Conservation (phyloP, 2,113 vertebrate species). For the Scalopus aquaticus region DNA sequence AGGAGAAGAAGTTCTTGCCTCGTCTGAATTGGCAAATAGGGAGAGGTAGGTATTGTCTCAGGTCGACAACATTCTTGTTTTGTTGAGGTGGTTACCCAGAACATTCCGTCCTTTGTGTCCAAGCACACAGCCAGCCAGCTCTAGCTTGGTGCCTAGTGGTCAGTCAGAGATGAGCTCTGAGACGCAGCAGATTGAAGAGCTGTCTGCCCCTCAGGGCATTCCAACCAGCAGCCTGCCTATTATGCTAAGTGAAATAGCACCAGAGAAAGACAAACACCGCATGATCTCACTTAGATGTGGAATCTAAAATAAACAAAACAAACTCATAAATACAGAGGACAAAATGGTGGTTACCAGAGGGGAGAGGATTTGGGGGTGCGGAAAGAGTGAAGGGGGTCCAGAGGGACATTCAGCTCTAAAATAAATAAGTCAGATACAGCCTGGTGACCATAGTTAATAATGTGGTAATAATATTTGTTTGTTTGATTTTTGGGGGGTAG, state of each 20-base stretch:
- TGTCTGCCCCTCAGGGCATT: not conserved
- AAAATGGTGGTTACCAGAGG: not conserved
- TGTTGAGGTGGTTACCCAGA: conserved; percentile 25
- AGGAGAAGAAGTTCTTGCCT: not conserved
- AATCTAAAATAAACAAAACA: not conserved
- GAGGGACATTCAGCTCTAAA: not conserved
- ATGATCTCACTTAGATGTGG: not conserved
- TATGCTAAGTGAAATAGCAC: not conserved
- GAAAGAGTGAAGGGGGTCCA: not conserved
- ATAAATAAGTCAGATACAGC: not conserved
- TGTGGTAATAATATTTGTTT: not conserved
- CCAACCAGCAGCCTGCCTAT: too few relatives aligned
- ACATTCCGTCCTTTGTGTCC: not conserved
- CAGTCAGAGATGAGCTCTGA: not conserved
- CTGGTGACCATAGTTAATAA: not conserved
- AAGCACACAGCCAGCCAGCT: not conserved
- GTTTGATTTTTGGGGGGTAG: not conserved
- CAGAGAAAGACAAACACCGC: not conserved
- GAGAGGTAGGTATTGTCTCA: not conserved
- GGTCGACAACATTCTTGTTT: conserved; percentile 44
- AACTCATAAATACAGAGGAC: not conserved
- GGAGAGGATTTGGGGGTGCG: not conserved
- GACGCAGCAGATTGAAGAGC: not conserved
- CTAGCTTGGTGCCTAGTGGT: not conserved
- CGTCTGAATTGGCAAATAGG: not conserved